These are phyloP conservation scores for Eublepharis macularius DNA, from an alignment of 2,113 vertebrate species.

Conservation along the genomic window DNA sequence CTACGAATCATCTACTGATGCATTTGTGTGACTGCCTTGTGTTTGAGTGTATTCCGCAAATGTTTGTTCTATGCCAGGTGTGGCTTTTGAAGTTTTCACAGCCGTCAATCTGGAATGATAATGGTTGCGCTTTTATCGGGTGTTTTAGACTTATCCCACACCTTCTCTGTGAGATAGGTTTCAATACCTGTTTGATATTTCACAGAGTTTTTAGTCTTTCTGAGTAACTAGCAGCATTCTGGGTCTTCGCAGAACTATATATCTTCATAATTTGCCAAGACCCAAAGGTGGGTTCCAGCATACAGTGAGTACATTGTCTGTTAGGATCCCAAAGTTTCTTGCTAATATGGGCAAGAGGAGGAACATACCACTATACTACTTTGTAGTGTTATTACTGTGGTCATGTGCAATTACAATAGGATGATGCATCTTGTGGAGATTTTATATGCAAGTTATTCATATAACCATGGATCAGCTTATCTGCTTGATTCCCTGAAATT, in stretches of 20 bases:
- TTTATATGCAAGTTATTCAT: not conserved
- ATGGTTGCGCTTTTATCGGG: not conserved
- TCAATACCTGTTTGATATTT: not conserved
- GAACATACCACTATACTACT: not conserved
- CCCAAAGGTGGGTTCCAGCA: too few relatives aligned
- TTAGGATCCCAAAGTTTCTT: not conserved
- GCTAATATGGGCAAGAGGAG: not conserved
- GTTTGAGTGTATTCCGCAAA: not conserved
- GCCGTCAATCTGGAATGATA: not conserved
- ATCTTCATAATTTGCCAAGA: not conserved
- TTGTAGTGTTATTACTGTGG: not conserved
- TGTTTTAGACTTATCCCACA: not conserved
- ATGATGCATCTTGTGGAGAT: not conserved
- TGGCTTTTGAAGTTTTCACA: not conserved
- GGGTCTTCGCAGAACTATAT: not conserved
- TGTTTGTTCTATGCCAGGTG: too few relatives aligned
- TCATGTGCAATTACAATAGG: not conserved
- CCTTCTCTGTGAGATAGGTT: not conserved
- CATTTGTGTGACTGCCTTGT: not conserved
- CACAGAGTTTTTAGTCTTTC: fast-evolving
- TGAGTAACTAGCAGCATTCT: fast-evolving
- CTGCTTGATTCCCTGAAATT: not conserved
- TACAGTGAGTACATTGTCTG: too few relatives aligned
- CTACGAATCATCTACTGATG: too few relatives aligned
- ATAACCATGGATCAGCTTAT: not conserved